Percentiles rank a stretch among this genome's conserved stretches.
These are phyloP conservation scores for Nesometra sesokonis DNA, from an alignment of 35 echinoderm and acorn worm species.

Conservation along the genomic window DNA sequence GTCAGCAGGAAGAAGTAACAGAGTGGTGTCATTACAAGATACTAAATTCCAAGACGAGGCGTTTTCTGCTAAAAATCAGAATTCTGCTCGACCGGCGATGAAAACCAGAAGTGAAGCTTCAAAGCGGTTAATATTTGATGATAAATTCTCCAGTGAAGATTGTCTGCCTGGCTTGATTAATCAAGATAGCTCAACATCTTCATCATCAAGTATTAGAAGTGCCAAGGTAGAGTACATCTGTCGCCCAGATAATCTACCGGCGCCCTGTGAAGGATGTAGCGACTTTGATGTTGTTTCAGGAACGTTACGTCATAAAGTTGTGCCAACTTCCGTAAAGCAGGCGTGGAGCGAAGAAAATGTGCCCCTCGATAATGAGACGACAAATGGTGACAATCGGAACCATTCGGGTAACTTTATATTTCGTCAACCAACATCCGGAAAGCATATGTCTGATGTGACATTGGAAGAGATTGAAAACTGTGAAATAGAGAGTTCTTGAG, in stretches of 20 bases:
- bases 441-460: neutral
- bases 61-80: neutral
- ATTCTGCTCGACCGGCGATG: neutral
- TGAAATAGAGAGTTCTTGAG: too few species aligned
- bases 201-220: too few species aligned
- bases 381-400: neutral
- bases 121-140: neutral
- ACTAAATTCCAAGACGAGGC: neutral
- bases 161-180: too few species aligned
- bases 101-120: neutral
- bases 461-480: neutral
- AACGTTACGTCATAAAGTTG: neutral
- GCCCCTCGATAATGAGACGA: neutral
- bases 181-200: too few species aligned
- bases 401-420: neutral
- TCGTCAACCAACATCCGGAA: neutral
- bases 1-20: neutral
- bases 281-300: neutral
- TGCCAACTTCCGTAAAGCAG: neutral
- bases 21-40: neutral
- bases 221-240: too few species aligned
- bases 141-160: too few species aligned
- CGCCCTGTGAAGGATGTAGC: neutral
- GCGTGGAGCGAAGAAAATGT: neutral
- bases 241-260: neutral